phyloP scores from a whole-genome alignment of 2,888 invertebrate species.

The Sycophila texana region DNA sequence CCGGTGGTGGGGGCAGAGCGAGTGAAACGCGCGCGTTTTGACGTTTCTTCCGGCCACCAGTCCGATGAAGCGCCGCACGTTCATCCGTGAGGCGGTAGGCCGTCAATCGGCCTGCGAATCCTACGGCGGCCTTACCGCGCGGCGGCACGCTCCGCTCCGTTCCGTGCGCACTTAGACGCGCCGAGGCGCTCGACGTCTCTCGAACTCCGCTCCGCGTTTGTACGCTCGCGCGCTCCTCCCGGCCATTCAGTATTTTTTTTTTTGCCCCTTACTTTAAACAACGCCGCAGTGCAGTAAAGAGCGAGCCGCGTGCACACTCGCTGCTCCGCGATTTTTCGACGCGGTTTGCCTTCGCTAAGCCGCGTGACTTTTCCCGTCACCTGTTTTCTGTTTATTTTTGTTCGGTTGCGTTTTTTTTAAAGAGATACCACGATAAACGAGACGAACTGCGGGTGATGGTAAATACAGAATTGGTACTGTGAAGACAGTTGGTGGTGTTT shows the following conservation, averaged over 20 bases:
- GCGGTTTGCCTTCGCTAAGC: too few species aligned
- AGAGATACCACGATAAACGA: background rate
- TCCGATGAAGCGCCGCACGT: constrained; percentile 59
- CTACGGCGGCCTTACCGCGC: constrained; percentile 52
- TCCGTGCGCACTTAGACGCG: constrained; percentile 30
- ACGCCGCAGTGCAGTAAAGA: constrained; percentile 12
- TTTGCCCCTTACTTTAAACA: background rate
- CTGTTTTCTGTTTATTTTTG: background rate
- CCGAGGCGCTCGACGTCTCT: constrained; percentile 1
- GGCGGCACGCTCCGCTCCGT: constrained; percentile 55
- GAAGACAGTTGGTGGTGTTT: background rate
- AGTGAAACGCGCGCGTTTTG: constrained; percentile 61
- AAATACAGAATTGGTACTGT: background rate
- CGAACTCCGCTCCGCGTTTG: background rate
- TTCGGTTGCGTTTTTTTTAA: background rate
- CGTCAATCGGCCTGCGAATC: constrained; percentile 58
- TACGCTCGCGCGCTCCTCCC: constrained; percentile 12
- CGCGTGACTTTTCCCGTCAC: too few species aligned
- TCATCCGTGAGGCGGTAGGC: constrained; percentile 57
- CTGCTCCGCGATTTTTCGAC: too few species aligned
- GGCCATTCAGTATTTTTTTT: constrained; percentile 6
- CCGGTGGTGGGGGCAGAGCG: constrained; percentile 26
- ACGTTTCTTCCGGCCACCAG: constrained; percentile 60
- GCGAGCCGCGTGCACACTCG: background rate
- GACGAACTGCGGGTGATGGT: background rate